These are phyloP conservation scores for Lepidurus packardi DNA, from an alignment of 1,140 invertebrate species.

Conservation along the genomic window DNA sequence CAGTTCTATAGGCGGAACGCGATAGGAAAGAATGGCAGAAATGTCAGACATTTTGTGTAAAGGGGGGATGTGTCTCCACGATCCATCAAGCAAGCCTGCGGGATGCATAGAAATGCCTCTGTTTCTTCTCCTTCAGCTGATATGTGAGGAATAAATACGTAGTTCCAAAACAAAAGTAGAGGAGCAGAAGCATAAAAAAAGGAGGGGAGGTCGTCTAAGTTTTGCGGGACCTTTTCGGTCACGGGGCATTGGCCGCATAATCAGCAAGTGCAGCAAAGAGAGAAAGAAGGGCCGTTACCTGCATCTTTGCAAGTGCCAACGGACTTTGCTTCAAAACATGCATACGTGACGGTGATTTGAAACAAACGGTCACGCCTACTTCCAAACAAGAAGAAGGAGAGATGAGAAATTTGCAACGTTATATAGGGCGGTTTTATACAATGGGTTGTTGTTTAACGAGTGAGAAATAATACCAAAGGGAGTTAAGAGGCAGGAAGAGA, in stretches of 20 bases:
- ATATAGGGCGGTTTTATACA: no score
- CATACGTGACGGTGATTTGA: no score
- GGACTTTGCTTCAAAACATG: no score
- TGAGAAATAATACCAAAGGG: no score
- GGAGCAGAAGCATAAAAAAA: neutral
- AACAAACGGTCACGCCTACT: no score
- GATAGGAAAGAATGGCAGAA: neutral
- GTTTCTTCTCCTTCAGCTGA: neutral
- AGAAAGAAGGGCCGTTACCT: no score
- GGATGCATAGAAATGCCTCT: neutral
- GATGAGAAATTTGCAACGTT: no score
- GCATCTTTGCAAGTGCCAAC: no score
- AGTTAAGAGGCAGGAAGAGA: no score
- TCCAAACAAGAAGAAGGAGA: no score
- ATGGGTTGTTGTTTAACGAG: no score
- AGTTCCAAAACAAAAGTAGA: neutral
- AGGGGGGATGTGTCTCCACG: neutral
- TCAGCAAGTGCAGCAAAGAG: neutral
- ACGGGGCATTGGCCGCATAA: constrained; percentile 10
- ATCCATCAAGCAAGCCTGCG: constrained; percentile 9
- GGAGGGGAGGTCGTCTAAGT: constrained; percentile 7
- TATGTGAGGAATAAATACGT: neutral
- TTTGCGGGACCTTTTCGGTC: constrained; percentile 2
- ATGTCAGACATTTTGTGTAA: neutral
- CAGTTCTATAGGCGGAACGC: neutral